A percentile compares a stretch with the other conserved stretches of the same genome.
phyloP scores from a whole-genome alignment of 2,113 vertebrate genomes.

The Australoheros scitulus region DNA sequence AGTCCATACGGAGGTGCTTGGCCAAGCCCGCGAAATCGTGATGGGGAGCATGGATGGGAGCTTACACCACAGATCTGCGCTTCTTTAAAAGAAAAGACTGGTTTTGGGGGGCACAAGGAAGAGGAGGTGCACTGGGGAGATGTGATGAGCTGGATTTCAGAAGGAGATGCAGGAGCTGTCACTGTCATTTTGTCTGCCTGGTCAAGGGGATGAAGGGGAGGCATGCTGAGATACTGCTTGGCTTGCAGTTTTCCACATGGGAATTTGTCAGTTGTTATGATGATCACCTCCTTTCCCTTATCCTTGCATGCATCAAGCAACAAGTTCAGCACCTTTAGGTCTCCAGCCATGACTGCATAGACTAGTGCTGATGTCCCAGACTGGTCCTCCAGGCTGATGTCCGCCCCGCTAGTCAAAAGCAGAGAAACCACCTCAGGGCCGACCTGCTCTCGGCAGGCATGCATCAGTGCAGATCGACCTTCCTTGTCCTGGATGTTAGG shows the following conservation, averaged over 20 bases:
- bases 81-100: conserved; percentile 72
- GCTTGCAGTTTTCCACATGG: conserved; percentile 79
- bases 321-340: conserved; percentile 85
- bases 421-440: conserved; percentile 86
- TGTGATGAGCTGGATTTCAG: conserved; percentile 83
- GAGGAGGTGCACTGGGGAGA: conserved; percentile 60
- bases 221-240: conserved; percentile 84
- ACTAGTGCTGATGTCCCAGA: conserved; percentile 85
- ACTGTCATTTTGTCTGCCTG: conserved; percentile 49
- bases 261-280: conserved; percentile 86
- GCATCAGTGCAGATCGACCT: conserved; percentile 91
- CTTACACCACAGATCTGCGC: conserved; percentile 49
- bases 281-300: conserved; percentile 92
- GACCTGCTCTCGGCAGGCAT: conserved; percentile 85
- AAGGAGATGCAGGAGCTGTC: conserved; percentile 76
- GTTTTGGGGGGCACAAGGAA: conserved; percentile 46
- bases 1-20: conserved; percentile 42
- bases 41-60: conserved; percentile 77
- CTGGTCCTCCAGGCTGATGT: conserved; percentile 89
- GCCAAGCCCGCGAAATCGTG: conserved; percentile 49
- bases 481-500: conserved; percentile 94
- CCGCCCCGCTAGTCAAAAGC: conserved; percentile 84
- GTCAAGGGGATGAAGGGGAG: conserved; percentile 68
- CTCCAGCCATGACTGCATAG: conserved; percentile 85
- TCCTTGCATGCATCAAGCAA: conserved; percentile 88